Conservation (phyloP, 2,888 invertebrate genomes). For the Temnothorax ravouxi region DNA sequence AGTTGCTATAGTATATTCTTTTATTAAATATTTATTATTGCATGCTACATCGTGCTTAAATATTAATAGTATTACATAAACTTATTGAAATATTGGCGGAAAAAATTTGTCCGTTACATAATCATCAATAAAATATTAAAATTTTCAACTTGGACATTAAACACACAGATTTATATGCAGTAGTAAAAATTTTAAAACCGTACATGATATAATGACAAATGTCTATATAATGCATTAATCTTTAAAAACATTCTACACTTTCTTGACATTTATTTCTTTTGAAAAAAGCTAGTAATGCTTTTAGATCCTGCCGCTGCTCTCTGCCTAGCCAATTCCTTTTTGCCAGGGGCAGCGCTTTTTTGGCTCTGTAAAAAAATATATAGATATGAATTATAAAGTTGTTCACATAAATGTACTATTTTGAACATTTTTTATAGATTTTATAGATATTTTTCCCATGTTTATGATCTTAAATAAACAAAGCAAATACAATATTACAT, state of each 20-base stretch:
- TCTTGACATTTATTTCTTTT: conserved; percentile 87
- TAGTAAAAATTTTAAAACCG: conserved; percentile 25
- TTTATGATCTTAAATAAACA: background rate
- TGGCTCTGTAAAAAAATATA: conserved; percentile 80
- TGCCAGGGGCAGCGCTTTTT: conserved; percentile 88
- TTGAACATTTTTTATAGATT: background rate
- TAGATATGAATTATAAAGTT: conserved; percentile 7
- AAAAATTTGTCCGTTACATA: conserved; percentile 7
- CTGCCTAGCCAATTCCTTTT: conserved; percentile 92
- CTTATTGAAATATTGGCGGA: background rate
- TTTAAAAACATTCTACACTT: conserved; percentile 3
- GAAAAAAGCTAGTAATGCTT: conserved; percentile 93
- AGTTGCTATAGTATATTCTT: background rate
- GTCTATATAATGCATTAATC: conserved; percentile 6
- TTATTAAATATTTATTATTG: background rate
- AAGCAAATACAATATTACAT: background rate
- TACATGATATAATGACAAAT: background rate
- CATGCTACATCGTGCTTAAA: background rate
- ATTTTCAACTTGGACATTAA: conserved; percentile 8
- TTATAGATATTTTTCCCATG: background rate
- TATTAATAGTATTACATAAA: background rate
- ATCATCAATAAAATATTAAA: conserved; percentile 5
- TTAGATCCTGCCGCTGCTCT: conserved; percentile 94
- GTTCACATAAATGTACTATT: background rate
- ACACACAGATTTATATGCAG: background rate